Evolutionary conservation across 2,113 vertebrate species (phyloP), one percentile per base, ranked within the genome.

Genomic region (Emydocephalus ijimae): DNA sequence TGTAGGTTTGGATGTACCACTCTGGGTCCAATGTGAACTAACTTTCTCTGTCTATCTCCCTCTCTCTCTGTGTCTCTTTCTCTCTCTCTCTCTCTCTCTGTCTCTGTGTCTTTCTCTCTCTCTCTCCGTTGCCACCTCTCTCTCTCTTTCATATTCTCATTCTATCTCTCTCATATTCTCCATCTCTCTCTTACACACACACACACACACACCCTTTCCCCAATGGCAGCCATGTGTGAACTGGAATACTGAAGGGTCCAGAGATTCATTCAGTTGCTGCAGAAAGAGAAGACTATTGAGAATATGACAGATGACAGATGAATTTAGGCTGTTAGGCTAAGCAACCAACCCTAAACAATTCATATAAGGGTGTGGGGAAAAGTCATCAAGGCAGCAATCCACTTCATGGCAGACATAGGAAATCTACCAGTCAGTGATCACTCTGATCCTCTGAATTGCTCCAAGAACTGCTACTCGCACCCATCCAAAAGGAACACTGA

Each of bases 1-100:
- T 81, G 34, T 18, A 81, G 74, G 34, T 81, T 81, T 81, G 69
- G 15, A 81, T 81, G 20, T 81, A 34, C 69, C 69, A 81, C 15
- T 39, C n/a, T 81, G 69, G 6, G 14, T 81, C 34, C 74, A 81
- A 81, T 81, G 74, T 43, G 7, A 81, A 34, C 29, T 69, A n/a
- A 69, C 64, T 18, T 15, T 69, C 29, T 69, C 29, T 69, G 12
- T 34, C 14, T 15, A 5, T 69, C 29, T 69, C 29, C 34, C 29
- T 69, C 0, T 14, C 24, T 5, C 4, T 3, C 59, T n/a, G n/a
- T n/a, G n/a, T n/a, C n/a, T n/a, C n/a, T n/a, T n/a, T 1, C 11
- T 14, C 4, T 64, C 1, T 29, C 3, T 57, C 26, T 64, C 0
- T 59, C 56, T 64, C 3, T 57, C 10, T 0, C 59, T 1, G 11